Evolutionary conservation across 2,113 vertebrate genomes (phyloP).

Genomic region (Heterochromis multidens): DNA sequence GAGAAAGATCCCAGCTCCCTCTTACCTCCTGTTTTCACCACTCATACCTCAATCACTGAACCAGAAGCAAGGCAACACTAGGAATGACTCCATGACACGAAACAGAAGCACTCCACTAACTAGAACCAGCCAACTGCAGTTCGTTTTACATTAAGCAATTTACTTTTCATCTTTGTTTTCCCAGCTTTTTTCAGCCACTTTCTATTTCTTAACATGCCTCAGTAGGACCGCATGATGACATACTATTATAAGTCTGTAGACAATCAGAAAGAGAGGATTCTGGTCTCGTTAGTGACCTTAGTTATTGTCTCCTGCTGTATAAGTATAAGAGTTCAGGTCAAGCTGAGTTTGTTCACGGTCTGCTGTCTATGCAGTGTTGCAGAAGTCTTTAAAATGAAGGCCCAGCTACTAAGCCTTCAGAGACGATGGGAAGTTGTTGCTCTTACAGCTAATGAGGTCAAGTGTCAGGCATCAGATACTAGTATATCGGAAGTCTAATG

Average conservation of each 20-base stretch:
- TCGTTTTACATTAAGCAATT: conserved; percentile 6
- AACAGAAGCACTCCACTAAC: not conserved
- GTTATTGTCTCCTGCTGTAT: not conserved
- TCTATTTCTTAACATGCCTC: not conserved
- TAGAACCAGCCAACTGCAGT: conserved; percentile 7
- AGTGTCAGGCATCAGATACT: conserved; percentile 1
- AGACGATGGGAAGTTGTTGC: not conserved
- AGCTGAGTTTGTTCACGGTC: not conserved
- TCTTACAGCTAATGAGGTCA: conserved; percentile 3
- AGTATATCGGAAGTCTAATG: not conserved
- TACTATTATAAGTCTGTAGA: not conserved
- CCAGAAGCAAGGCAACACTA: conserved; percentile 5
- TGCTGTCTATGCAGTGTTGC: not conserved
- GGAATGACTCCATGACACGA: conserved; percentile 5
- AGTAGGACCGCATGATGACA: not conserved
- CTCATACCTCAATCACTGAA: not conserved
- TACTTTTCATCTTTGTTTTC: conserved; percentile 3
- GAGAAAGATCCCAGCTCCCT: not conserved
- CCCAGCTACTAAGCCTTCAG: not conserved
- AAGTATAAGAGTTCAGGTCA: not conserved
- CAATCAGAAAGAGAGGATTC: not conserved
- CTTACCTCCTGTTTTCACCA: not conserved
- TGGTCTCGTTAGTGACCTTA: not conserved
- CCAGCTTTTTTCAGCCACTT: not conserved
- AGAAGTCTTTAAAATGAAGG: not conserved